A percentile compares a stretch with the other conserved stretches of the same genome.
Conservation (phyloP, 2,888 invertebrate species). For the Heliconius charithonia region DNA sequence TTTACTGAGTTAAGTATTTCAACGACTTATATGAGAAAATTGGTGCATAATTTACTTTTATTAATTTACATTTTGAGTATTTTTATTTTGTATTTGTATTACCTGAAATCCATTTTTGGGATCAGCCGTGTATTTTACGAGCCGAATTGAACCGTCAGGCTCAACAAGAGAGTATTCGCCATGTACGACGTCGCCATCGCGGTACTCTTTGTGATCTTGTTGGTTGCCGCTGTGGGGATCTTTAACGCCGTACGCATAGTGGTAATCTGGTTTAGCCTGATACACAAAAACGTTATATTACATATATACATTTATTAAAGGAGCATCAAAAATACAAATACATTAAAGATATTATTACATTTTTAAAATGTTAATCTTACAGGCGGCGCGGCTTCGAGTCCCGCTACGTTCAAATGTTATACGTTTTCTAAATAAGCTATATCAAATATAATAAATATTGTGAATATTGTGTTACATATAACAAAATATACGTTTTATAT, state of each 20-base stretch:
- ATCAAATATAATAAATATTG: background rate
- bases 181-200: slow-evolving; percentile 88
- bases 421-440: too few relatives aligned
- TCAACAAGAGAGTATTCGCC: slow-evolving; percentile 90
- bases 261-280: slow-evolving; percentile 89
- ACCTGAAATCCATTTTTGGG: slow-evolving; percentile 89
- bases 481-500: background rate
- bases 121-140: slow-evolving; percentile 90
- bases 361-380: too few relatives aligned
- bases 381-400: too few relatives aligned
- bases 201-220: slow-evolving; percentile 88
- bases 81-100: slow-evolving; percentile 25
- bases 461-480: background rate
- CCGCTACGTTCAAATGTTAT: too few relatives aligned
- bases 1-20: background rate
- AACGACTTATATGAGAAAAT: background rate
- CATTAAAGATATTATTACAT: too few relatives aligned
- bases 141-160: slow-evolving; percentile 88
- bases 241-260: slow-evolving; percentile 90
- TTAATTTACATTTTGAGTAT: too few relatives aligned
- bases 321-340: too few relatives aligned
- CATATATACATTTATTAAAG: too few relatives aligned
- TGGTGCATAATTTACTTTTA: too few relatives aligned
- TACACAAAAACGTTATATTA: background rate
- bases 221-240: slow-evolving; percentile 89